These are phyloP conservation scores for Elymnias hypermnestra DNA, from an alignment of 1,140 invertebrate genomes.

Conservation along the genomic window DNA sequence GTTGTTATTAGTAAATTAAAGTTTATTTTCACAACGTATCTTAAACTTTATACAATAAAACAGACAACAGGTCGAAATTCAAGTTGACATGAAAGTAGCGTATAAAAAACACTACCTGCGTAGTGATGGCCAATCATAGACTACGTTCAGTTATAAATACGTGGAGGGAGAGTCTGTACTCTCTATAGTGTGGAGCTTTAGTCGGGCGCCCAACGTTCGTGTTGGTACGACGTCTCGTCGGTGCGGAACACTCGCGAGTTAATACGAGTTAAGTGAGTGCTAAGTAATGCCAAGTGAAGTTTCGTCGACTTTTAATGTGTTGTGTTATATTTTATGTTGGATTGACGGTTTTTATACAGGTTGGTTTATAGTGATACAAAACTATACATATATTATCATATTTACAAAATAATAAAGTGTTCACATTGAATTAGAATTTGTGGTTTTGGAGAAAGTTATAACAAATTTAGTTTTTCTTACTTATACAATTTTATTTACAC, in stretches of 20 bases:
- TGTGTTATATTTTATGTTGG: conserved; percentile 5
- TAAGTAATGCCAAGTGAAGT: conserved; percentile 7
- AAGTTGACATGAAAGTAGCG: conserved; percentile 22
- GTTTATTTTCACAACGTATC: conserved; percentile 7
- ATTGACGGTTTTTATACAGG: conserved; percentile 3
- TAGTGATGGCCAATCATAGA: conserved; percentile 16
- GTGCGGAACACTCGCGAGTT: conserved; percentile 2
- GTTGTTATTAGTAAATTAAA: conserved; percentile 1
- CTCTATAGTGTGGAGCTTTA: conserved; percentile 14
- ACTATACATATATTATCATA: too few relatives aligned
- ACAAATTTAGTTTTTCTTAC: too few relatives aligned
- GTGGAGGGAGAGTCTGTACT: conserved; percentile 8
- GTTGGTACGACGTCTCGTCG: background rate
- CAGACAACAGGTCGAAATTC: conserved; percentile 17
- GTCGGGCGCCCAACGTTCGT: conserved; percentile 7
- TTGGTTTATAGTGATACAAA: too few relatives aligned
- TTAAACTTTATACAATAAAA: conserved; percentile 10
- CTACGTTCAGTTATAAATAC: conserved; percentile 17
- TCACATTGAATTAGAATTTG: too few relatives aligned
- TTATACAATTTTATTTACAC: too few relatives aligned
- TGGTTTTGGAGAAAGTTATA: too few relatives aligned
- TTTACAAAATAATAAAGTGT: too few relatives aligned
- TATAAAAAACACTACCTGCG: conserved; percentile 19
- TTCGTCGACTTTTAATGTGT: conserved; percentile 5
- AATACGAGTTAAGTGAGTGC: conserved; percentile 12